Conservation (phyloP, 2,888 invertebrate genomes). For the Spodoptera exigua region DNA sequence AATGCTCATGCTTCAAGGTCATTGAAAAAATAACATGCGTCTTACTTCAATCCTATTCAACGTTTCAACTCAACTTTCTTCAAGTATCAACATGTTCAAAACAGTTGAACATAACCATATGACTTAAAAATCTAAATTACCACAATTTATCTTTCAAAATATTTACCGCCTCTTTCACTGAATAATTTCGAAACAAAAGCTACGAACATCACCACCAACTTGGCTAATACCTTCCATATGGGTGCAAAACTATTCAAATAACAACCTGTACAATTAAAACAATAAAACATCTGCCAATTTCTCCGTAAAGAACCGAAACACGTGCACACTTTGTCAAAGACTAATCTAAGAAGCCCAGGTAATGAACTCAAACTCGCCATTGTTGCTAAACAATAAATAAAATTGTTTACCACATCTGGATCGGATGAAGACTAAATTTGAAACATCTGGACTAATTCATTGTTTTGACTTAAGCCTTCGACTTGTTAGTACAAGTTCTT, state of each 20-base stretch:
- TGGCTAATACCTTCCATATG: conserved; percentile 26
- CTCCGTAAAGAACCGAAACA: conserved; percentile 23
- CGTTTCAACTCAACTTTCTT: too few species aligned
- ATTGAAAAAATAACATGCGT: too few species aligned
- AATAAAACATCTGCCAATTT: conserved; percentile 40
- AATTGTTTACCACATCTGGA: conserved; percentile 51
- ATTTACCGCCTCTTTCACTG: background rate
- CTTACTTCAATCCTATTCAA: too few species aligned
- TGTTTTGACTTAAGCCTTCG: conserved; percentile 41
- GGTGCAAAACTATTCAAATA: conserved; percentile 13
- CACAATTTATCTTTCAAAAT: too few species aligned
- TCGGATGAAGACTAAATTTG: conserved; percentile 29
- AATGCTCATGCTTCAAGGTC: too few species aligned
- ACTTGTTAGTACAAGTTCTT: conserved; percentile 36
- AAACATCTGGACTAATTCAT: conserved; percentile 46
- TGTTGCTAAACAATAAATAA: conserved; percentile 42
- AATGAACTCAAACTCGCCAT: conserved; percentile 37
- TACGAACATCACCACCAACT: background rate
- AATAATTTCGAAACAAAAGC: background rate
- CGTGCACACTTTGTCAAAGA: conserved; percentile 28
- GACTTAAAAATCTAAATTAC: background rate
- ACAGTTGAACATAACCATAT: too few species aligned
- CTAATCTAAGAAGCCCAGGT: conserved; percentile 39
- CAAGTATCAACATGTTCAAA: too few species aligned
- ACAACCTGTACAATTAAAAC: conserved; percentile 10